Conservation (phyloP, 2,888 invertebrate genomes). For the Polydrusus cervinus region DNA sequence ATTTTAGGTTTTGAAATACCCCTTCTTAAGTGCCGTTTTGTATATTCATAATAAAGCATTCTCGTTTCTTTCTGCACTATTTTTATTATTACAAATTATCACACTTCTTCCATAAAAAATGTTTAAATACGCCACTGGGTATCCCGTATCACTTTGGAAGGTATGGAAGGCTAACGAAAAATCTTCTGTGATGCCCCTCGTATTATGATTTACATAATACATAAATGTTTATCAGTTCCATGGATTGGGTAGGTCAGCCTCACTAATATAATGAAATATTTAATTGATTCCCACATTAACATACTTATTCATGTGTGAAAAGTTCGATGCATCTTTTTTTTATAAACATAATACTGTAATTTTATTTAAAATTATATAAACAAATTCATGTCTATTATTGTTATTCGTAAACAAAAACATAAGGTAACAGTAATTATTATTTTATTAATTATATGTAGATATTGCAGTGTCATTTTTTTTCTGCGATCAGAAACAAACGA, state of each 20-base stretch:
- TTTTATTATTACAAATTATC: too few species aligned
- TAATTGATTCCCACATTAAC: neutral
- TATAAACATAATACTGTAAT: slow-evolving; percentile 1
- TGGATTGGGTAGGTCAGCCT: neutral
- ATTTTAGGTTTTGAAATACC: too few species aligned
- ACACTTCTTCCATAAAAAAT: too few species aligned
- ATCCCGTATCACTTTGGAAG: too few species aligned
- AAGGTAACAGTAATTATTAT: neutral
- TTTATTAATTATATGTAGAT: neutral
- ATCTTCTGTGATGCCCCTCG: too few species aligned
- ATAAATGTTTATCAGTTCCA: neutral
- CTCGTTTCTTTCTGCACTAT: too few species aligned
- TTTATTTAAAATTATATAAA: neutral
- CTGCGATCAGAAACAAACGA: slow-evolving; percentile 5
- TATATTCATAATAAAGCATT: too few species aligned
- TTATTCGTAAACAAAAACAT: neutral
- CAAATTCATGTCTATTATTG: slow-evolving; percentile 3
- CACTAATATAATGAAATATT: neutral
- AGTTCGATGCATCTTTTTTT: neutral
- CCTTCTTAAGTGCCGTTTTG: too few species aligned
- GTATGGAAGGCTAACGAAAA: too few species aligned
- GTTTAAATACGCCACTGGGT: too few species aligned
- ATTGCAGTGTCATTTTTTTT: slow-evolving; percentile 27
- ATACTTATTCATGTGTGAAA: slow-evolving; percentile 4
- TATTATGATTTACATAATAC: neutral